phyloP scores from a whole-genome alignment of 2,113 vertebrate species.

The Actinemys pallida region DNA sequence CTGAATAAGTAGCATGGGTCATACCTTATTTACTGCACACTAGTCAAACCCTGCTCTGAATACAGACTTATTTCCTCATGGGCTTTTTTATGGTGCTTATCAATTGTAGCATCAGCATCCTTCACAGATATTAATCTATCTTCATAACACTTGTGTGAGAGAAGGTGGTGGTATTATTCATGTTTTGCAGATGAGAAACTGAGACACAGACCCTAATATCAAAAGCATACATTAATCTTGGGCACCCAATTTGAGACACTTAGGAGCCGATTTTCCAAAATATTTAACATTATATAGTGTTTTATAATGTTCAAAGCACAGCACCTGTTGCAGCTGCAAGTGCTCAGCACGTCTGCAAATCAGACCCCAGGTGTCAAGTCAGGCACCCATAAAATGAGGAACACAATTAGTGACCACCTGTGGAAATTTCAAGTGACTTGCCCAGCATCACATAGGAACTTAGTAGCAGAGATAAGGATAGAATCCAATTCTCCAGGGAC shows the following conservation, averaged over 20 bases:
- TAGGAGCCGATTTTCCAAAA: background rate
- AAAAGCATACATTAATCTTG: background rate
- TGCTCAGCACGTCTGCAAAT: background rate
- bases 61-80: conserved; percentile 2
- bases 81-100: background rate
- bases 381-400: background rate
- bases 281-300: background rate
- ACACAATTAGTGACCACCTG: background rate
- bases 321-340: background rate
- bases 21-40: background rate
- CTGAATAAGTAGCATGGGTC: background rate
- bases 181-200: background rate
- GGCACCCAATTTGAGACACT: background rate
- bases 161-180: conserved; percentile 1
- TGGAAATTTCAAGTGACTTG: background rate
- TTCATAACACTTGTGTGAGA: conserved; percentile 6
- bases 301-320: background rate
- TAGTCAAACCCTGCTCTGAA: background rate
- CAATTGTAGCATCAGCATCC: background rate
- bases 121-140: background rate
- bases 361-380: background rate
- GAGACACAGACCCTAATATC: background rate
- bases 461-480: background rate
- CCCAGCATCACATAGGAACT: background rate
- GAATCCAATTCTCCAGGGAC: background rate